Conservation (phyloP, 2,888 invertebrate species). For the Celastrina argiolus region DNA sequence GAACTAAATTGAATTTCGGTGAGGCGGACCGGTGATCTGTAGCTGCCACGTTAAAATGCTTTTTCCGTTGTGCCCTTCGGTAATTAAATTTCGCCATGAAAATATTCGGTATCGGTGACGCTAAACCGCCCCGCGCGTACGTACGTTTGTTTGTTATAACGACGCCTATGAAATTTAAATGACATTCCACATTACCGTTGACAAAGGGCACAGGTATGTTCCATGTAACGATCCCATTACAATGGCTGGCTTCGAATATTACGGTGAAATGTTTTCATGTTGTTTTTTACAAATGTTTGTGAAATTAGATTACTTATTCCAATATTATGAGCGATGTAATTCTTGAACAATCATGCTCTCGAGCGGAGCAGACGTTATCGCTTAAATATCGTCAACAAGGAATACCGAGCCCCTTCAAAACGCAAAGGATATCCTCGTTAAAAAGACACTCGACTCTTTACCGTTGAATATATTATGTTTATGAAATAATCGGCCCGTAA, state of each 20-base stretch:
- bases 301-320: not conserved
- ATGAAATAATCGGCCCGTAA: not conserved
- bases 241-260: not conserved
- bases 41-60: slow-evolving; percentile 34
- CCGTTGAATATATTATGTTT: slow-evolving; percentile 7
- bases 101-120: slow-evolving; percentile 27
- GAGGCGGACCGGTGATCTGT: slow-evolving; percentile 55
- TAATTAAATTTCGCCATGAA: slow-evolving; percentile 29
- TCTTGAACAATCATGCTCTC: not conserved
- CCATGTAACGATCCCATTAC: slow-evolving; percentile 6
- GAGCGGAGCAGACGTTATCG: not conserved
- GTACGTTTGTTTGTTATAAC: slow-evolving; percentile 9
- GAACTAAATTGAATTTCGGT: slow-evolving; percentile 70
- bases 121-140: slow-evolving; percentile 2
- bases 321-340: not conserved
- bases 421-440: slow-evolving; percentile 11
- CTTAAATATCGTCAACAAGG: not conserved
- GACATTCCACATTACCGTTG: slow-evolving; percentile 4
- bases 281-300: not conserved
- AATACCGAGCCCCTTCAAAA: not conserved
- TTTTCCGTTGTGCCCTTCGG: slow-evolving; percentile 37
- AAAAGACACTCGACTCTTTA: slow-evolving; percentile 3
- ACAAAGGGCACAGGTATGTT: slow-evolving; percentile 9
- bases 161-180: slow-evolving; percentile 22
- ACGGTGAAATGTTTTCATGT: not conserved